Conservation (phyloP, 2,113 vertebrate genomes). For the Macquaria ambigua region DNA sequence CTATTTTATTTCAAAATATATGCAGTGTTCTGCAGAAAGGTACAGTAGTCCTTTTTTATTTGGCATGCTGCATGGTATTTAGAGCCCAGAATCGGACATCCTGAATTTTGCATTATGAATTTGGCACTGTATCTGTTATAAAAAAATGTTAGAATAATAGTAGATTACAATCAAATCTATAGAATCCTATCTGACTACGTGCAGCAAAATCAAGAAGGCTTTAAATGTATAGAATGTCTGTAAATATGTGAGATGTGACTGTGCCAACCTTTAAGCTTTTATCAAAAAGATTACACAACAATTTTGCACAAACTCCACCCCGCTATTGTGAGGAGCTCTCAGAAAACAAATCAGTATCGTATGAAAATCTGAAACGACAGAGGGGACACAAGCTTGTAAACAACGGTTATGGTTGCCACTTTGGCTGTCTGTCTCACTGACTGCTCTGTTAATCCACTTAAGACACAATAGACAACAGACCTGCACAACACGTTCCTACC, state of each 20-base stretch:
- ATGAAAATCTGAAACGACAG: slow-evolving; percentile 69
- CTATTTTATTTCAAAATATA: not conserved
- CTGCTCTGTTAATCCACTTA: slow-evolving; percentile 83
- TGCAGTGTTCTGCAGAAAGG: not conserved
- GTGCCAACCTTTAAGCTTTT: slow-evolving; percentile 51
- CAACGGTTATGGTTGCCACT: slow-evolving; percentile 78
- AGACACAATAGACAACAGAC: slow-evolving; percentile 69
- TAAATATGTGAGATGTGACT: slow-evolving; percentile 33
- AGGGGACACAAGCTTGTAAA: slow-evolving; percentile 75
- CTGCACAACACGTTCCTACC: slow-evolving; percentile 22
- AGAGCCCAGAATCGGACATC: not conserved
- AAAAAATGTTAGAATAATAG: not conserved
- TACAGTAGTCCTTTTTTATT: not conserved
- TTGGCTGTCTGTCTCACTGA: slow-evolving; percentile 76
- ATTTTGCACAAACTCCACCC: slow-evolving; percentile 62
- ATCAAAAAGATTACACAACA: slow-evolving; percentile 67
- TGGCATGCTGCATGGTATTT: not conserved
- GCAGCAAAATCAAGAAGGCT: not conserved
- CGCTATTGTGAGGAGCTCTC: slow-evolving; percentile 37
- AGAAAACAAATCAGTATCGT: slow-evolving; percentile 57
- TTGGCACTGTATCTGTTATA: not conserved
- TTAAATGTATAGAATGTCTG: slow-evolving; percentile 31
- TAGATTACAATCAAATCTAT: not conserved
- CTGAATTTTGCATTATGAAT: not conserved
- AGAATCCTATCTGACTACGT: not conserved